A percentile compares a stretch with the other conserved stretches of the same genome.
Conservation (phyloP, 2,113 vertebrate genomes). For the Cichladusa arquata region DNA sequence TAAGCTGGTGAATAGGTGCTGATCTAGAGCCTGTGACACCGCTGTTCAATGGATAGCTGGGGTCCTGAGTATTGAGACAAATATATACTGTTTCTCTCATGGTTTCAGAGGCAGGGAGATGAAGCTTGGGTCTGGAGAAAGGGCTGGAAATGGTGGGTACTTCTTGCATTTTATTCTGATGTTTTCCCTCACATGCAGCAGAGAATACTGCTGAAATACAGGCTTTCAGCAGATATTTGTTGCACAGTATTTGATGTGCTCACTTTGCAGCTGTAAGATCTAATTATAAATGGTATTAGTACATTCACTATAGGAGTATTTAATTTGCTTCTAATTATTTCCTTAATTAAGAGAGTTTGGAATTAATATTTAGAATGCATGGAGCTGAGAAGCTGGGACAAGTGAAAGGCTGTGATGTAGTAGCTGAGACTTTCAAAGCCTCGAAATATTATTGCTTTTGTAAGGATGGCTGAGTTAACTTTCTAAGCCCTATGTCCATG, state of each 20-base stretch:
- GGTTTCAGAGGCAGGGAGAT: background rate
- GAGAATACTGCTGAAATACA: background rate
- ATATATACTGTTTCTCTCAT: accelerated
- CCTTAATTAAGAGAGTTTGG: background rate
- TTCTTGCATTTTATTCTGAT: background rate
- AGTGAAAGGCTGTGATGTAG: background rate
- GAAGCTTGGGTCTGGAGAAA: background rate
- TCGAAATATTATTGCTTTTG: background rate
- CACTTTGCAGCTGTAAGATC: background rate
- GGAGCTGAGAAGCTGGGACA: background rate
- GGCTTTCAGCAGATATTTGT: background rate
- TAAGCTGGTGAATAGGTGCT: background rate
- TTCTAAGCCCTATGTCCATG: background rate
- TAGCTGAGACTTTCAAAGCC: background rate
- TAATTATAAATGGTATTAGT: background rate
- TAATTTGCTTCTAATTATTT: background rate
- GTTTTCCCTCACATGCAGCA: background rate
- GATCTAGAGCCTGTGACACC: background rate
- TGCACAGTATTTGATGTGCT: background rate
- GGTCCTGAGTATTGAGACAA: background rate
- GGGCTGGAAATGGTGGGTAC: background rate
- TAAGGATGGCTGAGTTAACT: background rate
- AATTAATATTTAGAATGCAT: background rate
- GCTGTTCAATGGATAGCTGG: background rate
- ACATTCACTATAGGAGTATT: background rate